These are phyloP conservation scores for Orthosia incerta DNA, from an alignment of 2,888 invertebrate species.

Conservation along the genomic window DNA sequence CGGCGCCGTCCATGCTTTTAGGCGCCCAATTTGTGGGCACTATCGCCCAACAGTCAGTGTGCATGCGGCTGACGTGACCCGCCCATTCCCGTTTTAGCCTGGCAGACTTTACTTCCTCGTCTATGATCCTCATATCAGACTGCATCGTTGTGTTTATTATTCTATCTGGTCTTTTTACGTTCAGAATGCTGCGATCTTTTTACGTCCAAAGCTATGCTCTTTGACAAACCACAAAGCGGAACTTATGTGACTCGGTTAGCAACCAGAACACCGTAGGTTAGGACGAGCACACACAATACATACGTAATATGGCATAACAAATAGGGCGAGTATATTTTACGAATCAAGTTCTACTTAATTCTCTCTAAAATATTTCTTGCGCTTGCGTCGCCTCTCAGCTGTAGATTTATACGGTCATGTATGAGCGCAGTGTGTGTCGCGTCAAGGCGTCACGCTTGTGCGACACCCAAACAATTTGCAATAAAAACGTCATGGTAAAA, in stretches of 20 bases:
- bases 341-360: not conserved
- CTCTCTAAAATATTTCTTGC: not conserved
- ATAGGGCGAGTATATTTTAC: not conserved
- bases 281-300: not conserved
- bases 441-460: conserved; percentile 46
- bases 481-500: conserved; percentile 18
- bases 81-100: no score
- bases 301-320: no score
- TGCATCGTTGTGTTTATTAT: not conserved
- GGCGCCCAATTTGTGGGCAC: no score
- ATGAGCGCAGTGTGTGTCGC: conserved; percentile 8
- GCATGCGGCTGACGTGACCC: no score
- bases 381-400: conserved; percentile 12
- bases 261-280: not conserved
- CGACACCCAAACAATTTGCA: conserved; percentile 30
- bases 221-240: not conserved
- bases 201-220: no score
- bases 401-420: conserved; percentile 20
- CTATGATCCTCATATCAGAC: not conserved
- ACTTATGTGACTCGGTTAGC: not conserved
- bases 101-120: not conserved
- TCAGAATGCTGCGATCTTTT: no score
- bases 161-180: no score
- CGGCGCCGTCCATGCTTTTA: no score
- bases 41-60: no score